A percentile compares a stretch with the other conserved stretches of the same genome.
Conservation (phyloP, 2,113 vertebrate genomes). For the Myotis brandtii region DNA sequence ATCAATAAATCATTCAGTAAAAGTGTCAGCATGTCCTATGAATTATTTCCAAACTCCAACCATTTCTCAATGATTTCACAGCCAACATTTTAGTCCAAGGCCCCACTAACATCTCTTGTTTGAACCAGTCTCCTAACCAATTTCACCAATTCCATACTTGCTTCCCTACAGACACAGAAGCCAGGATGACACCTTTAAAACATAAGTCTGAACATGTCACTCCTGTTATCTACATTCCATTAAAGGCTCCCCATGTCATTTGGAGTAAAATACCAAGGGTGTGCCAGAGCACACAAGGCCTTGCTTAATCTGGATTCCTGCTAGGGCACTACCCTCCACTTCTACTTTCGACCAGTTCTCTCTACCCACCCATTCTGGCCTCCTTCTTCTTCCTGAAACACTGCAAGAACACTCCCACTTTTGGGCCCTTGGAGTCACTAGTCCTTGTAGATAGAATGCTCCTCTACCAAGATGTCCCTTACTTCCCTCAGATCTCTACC, state of each 20-base stretch:
- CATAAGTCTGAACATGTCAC: neutral
- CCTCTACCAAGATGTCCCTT: neutral
- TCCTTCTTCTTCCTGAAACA: neutral
- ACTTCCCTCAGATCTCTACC: neutral
- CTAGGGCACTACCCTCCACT: neutral
- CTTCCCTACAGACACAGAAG: neutral
- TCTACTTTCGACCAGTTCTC: neutral
- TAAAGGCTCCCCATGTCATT: neutral
- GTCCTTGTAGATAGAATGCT: neutral
- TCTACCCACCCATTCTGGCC: neutral
- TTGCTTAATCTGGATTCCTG: neutral
- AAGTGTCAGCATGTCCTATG: neutral
- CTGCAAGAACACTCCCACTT: neutral
- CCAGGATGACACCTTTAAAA: neutral
- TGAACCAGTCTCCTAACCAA: neutral
- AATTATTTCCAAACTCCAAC: neutral
- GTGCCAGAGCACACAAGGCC: neutral
- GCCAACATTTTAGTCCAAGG: neutral
- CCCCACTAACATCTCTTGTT: neutral
- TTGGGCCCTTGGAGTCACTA: neutral
- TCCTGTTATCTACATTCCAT: neutral
- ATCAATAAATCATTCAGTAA: constrained; percentile 12
- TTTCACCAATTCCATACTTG: neutral
- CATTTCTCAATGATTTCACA: neutral
- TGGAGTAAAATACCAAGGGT: neutral